Evolutionary conservation across 37 sponge, comb jelly and placozoan genomes (phyloP), one percentile per base, ranked within the genome.

Genomic region (Corticium candelabrum): DNA sequence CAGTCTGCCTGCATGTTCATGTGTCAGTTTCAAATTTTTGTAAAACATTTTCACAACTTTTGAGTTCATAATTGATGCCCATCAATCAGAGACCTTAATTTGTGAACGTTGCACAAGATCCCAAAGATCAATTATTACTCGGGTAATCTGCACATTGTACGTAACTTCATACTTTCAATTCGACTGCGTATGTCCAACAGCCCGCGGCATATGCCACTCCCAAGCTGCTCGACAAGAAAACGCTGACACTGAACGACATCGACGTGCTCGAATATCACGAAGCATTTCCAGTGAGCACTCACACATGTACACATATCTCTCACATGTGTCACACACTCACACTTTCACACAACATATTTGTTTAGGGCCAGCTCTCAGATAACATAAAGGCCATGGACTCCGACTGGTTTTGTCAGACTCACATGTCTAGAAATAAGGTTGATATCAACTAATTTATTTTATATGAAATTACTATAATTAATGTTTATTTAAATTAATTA

Each of bases 261-360:
- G 94, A 93, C 80, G 97, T 96, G 68, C 93, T 87, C 81, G 97
- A 96, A 57, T 96, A 87, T 68, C 97, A 96, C 70, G 97, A 96
- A 67, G 97, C 97, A 1, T 96, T 96, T 85, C 94, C 97, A 37
- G 91, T 90, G 75, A 84, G 90, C 43, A 35, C 35, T 32, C 5
- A n/a, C n/a, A n/a, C n/a, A n/a, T n/a, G n/a, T n/a, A 2, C 34
- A 0, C 3, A 5, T 43, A 43, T 11, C 56, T 43, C 11, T 43
- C n/a, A n/a, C n/a, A 11, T 11, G 5, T 5, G 56, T 43, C 56
- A 5, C 11, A 5, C 11, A 43, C 56, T 43, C 56, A 43, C n/a
- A n/a, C n/a, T n/a, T n/a, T n/a, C n/a, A n/a, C n/a, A n/a, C n/a
- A n/a, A n/a, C n/a, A n/a, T n/a, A n/a, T n/a, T n/a, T n/a, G n/a